Percentiles rank a stretch among this genome's conserved stretches.
Conservation (phyloP, 1,140 invertebrate genomes). For the Maniola jurtina region DNA sequence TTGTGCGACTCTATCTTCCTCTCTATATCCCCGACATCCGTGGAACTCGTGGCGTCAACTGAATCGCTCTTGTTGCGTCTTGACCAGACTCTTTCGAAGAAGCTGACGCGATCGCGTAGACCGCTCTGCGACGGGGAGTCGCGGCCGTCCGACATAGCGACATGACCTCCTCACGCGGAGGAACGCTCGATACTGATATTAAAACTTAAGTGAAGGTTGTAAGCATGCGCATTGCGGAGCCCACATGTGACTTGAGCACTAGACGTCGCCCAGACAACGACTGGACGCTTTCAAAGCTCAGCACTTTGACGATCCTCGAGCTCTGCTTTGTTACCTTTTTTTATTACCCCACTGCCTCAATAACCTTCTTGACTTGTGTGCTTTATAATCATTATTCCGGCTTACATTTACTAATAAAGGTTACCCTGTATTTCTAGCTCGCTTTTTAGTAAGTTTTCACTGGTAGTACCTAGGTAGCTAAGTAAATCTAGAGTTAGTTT, state of each 20-base stretch:
- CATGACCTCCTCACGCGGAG: constrained; percentile 66
- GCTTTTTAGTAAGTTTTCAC: too few relatives aligned
- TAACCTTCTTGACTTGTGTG: constrained; percentile 16
- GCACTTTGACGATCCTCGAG: background rate
- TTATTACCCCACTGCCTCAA: constrained; percentile 30
- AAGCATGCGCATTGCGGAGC: constrained; percentile 47
- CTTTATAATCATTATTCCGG: constrained; percentile 10
- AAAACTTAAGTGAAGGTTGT: constrained; percentile 37
- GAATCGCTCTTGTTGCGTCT: constrained; percentile 71
- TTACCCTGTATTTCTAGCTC: background rate
- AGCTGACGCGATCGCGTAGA: constrained; percentile 84
- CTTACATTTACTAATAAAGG: background rate
- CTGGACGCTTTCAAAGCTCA: constrained; percentile 26
- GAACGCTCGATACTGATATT: constrained; percentile 70
- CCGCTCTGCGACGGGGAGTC: constrained; percentile 78
- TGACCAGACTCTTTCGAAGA: constrained; percentile 88
- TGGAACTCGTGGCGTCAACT: constrained; percentile 58
- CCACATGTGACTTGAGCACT: constrained; percentile 41
- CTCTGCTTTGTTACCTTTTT: constrained; percentile 27
- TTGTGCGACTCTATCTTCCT: constrained; percentile 80
- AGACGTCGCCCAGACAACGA: constrained; percentile 51
- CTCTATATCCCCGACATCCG: constrained; percentile 81
- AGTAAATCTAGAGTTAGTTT: too few relatives aligned
- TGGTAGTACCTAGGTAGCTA: too few relatives aligned
- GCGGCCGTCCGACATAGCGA: constrained; percentile 72